Conservation (phyloP, 2,888 invertebrate species). For the Helleia helle region DNA sequence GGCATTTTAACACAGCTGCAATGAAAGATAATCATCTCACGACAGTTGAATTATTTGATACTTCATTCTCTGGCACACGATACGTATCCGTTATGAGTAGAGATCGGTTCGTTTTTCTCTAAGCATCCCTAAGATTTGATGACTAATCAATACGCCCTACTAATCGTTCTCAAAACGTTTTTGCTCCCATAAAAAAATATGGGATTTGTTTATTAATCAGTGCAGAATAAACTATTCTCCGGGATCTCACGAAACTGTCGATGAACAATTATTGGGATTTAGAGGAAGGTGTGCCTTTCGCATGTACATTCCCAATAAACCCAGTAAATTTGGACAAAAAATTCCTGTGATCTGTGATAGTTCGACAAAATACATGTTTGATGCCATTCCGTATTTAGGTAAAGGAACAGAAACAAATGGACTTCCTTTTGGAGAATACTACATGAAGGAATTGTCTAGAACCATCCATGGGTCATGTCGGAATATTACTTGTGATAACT, state of each 20-base stretch:
- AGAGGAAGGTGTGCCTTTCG: too few species aligned
- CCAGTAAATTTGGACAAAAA: constrained; percentile 29
- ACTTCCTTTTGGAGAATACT: constrained; percentile 21
- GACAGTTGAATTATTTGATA: constrained; percentile 1
- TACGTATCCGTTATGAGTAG: constrained; percentile 1
- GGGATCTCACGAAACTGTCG: constrained; percentile 12
- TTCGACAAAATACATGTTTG: constrained; percentile 26
- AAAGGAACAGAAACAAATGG: constrained; percentile 25
- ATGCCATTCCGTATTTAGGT: constrained; percentile 27
- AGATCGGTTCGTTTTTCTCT: constrained; percentile 3
- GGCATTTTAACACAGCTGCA: neutral
- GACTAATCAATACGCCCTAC: neutral
- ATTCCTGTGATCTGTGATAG: too few species aligned
- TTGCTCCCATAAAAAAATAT: constrained; percentile 1
- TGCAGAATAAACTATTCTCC: constrained; percentile 4
- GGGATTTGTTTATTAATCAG: neutral
- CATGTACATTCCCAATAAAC: constrained; percentile 19
- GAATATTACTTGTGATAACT: constrained; percentile 25
- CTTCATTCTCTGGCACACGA: neutral
- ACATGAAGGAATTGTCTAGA: constrained; percentile 14
- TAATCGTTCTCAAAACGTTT: neutral
- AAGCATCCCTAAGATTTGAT: constrained; percentile 4
- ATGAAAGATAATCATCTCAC: constrained; percentile 10
- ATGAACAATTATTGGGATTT: constrained; percentile 20
- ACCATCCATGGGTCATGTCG: constrained; percentile 11